A percentile compares a stretch with the other conserved stretches of the same genome.
Evolutionary conservation across 2,113 vertebrate species (phyloP).

Genomic region (Hystrix cristata): DNA sequence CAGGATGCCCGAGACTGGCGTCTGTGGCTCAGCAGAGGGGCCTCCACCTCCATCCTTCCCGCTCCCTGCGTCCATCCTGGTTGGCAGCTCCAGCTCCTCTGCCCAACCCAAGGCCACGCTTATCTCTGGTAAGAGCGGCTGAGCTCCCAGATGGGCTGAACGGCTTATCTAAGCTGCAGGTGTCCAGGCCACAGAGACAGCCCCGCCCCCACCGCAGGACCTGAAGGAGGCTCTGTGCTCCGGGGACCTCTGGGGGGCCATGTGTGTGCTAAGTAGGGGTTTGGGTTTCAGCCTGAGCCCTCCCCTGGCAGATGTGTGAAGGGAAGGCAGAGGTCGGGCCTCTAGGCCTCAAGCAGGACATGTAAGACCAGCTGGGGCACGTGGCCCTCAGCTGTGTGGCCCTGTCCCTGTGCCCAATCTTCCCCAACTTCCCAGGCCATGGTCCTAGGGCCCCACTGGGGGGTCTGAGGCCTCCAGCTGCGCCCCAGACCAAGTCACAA

Average conservation of each 20-base stretch:
- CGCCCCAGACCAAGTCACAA: not conserved
- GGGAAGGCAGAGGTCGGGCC: not conserved
- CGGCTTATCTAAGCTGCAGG: conserved; percentile 63
- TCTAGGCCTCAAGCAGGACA: not conserved
- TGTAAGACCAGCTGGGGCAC: not conserved
- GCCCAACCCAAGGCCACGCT: not conserved
- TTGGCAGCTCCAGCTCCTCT: not conserved
- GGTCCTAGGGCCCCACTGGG: not conserved
- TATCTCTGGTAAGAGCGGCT: not conserved
- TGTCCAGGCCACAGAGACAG: conserved; percentile 22
- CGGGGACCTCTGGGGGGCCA: conserved; percentile 49
- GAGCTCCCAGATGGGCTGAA: not conserved
- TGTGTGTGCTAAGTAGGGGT: conserved; percentile 22
- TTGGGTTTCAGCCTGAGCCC: conserved; percentile 41
- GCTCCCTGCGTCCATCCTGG: not conserved
- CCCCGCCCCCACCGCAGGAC: not conserved
- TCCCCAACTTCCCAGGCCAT: not conserved
- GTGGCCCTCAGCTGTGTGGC: not conserved
- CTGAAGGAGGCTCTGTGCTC: not conserved
- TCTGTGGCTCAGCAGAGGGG: rapidly evolving
- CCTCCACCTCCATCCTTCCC: not conserved
- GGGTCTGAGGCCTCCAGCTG: rapidly evolving
- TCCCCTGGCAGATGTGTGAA: rapidly evolving
- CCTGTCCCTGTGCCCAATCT: not conserved
- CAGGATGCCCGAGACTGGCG: not conserved